Conservation (phyloP, 2,888 invertebrate genomes). For the Drosophila mimetica region DNA sequence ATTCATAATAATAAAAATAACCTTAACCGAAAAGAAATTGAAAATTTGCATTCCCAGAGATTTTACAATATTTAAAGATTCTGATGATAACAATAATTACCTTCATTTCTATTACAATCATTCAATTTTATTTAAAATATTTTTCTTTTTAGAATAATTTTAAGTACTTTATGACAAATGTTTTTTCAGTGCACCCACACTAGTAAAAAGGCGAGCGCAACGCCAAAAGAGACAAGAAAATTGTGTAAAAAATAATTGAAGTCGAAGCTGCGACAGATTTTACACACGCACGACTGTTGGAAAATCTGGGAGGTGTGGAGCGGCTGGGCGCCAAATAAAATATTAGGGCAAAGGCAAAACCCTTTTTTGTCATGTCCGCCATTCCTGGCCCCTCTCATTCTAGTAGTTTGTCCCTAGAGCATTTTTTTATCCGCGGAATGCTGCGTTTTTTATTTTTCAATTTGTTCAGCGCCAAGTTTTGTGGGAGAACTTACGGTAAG, state of each 20-base stretch:
- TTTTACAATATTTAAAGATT: too few relatives aligned
- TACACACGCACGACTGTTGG: constrained; percentile 51
- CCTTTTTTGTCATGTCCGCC: constrained; percentile 55
- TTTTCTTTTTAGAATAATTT: too few relatives aligned
- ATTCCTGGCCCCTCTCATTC: background rate
- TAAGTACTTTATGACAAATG: too few relatives aligned
- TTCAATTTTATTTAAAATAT: too few relatives aligned
- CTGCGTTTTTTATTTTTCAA: constrained; percentile 54
- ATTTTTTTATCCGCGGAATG: constrained; percentile 40
- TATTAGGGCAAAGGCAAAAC: constrained; percentile 50
- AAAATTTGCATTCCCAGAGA: too few relatives aligned
- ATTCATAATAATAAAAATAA: too few relatives aligned
- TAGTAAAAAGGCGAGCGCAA: constrained; percentile 51
- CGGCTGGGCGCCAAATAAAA: constrained; percentile 36
- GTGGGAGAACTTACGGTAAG: constrained; percentile 69
- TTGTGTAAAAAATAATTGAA: constrained; percentile 80
- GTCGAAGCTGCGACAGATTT: constrained; percentile 73
- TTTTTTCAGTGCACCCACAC: constrained; percentile 17
- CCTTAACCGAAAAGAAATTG: too few relatives aligned
- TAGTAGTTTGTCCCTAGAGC: constrained; percentile 24
- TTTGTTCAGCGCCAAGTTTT: constrained; percentile 57
- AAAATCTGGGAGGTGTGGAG: background rate
- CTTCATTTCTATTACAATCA: too few relatives aligned
- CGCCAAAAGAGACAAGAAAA: constrained; percentile 67
- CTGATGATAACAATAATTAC: too few relatives aligned